Base-by-base conservation (phyloP, 2,888 invertebrate genomes). In the Steinernema hermaphroditum region DNA sequence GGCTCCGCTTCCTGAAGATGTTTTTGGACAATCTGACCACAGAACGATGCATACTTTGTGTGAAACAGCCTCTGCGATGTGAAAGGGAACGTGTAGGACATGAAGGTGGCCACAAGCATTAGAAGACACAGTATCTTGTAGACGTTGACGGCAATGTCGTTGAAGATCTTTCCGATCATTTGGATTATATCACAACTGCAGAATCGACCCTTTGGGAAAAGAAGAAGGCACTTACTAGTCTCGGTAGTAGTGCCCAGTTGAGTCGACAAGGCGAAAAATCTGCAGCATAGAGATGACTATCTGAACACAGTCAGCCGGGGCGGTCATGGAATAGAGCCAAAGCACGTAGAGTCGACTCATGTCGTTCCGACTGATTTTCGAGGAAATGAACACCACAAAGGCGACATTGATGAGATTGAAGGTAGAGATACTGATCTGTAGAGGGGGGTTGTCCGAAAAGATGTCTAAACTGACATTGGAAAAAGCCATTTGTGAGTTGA, bases 61-160 rank as follows among this genome's bases (percentile, higher is more conserved):
- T 46, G 46, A 19, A 46, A 46, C 4, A 46, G 9, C 46, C 46
- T 46, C n/a, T 19, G n/a, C 9, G 22, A 6, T 4, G 46, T 46
- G 46, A 46, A n/a, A 6, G 46, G 46, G 16, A 46, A 46, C n/a
- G 16, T 46, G 46, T 46, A 46, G 46, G 46, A 46, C 46, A 46
- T 46, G 46, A 46, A 46, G 4, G 46, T 46, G 12, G 37, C 37
- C 6, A 37, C 37, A 12, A 37, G 37, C 37, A 37, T 37, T 12
- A 37, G 12, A 8, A 37, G 37, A 12, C 37, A 37, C 37, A 37
- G 37, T 8, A 37, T 12, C 12, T 12, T 37, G 37, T 37, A 37
- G 37, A 37, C 37, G 37, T 37, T 37, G 12, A 8, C 12, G 37
- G 37, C 37, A 12, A 37, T 37, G 12, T 37, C 37, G 12, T 8